A percentile compares a stretch with the other conserved stretches of the same genome.
Conservation (phyloP, 2,113 vertebrate species). For the Penelope pileata region DNA sequence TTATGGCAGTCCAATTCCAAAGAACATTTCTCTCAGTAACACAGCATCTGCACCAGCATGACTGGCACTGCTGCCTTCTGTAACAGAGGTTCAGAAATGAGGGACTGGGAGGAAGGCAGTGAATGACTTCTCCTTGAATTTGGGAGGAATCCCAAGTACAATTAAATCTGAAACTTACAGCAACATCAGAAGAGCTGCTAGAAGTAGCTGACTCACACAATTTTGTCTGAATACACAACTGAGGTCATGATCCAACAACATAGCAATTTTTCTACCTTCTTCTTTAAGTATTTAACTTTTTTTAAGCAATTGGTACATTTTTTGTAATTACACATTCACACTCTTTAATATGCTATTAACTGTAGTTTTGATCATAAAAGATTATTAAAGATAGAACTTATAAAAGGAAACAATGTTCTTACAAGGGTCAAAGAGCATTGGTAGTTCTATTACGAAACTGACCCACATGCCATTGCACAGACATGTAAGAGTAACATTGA, state of each 20-base stretch:
- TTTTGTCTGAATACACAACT: background rate
- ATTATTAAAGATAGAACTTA: background rate
- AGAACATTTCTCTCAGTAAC: background rate
- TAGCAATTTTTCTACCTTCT: background rate
- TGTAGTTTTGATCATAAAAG: background rate
- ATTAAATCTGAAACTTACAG: background rate
- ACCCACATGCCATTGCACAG: background rate
- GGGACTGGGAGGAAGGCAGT: background rate
- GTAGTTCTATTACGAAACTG: background rate
- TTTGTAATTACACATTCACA: background rate
- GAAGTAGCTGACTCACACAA: background rate
- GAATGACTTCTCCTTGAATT: background rate
- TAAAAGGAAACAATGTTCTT: background rate
- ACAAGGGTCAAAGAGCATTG: background rate
- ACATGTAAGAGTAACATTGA: background rate
- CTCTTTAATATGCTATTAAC: background rate
- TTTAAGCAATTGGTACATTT: background rate
- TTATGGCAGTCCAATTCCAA: background rate
- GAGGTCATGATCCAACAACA: background rate
- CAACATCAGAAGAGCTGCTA: background rate
- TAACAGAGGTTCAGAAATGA: accelerated
- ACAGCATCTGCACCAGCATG: background rate
- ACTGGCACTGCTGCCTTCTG: background rate
- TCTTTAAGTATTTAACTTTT: background rate
- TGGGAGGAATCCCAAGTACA: background rate